Percentiles rank a stretch among this genome's conserved stretches.
Conservation (phyloP, 2,888 invertebrate species). For the Trissolcus japonicus region DNA sequence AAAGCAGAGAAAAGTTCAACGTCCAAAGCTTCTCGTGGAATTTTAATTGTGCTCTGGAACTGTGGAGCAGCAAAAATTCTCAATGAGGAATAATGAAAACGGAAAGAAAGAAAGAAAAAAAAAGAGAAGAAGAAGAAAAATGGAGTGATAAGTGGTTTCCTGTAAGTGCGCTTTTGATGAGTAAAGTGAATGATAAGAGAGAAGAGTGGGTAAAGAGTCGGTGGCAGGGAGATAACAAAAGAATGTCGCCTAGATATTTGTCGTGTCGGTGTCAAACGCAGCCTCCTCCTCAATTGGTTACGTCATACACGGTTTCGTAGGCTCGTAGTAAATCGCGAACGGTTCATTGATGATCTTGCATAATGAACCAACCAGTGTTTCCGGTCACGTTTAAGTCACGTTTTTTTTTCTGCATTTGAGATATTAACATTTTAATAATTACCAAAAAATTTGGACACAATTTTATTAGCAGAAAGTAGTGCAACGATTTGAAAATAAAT, state of each 20-base stretch:
- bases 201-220: not conserved
- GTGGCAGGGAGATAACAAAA: conserved; percentile 25
- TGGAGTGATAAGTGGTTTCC: conserved; percentile 6
- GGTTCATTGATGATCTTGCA: conserved; percentile 44
- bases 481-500: no score
- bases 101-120: no score
- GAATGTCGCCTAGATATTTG: conserved; percentile 45
- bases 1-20: conserved; percentile 1
- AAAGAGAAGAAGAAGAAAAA: no score
- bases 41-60: no score
- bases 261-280: conserved; percentile 32
- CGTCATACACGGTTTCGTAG: conserved; percentile 41
- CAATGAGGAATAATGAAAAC: no score
- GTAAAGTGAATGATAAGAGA: conserved; percentile 5
- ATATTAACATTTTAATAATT: not conserved
- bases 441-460: no score
- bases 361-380: conserved; percentile 34
- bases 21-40: not conserved
- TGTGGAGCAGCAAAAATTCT: no score
- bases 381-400: conserved; percentile 32
- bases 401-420: conserved; percentile 2
- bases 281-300: conserved; percentile 19
- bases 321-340: conserved; percentile 37
- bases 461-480: no score
- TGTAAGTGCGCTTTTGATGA: not conserved